Percentiles rank a stretch among this genome's conserved stretches.
phyloP scores from a whole-genome alignment of 2,888 invertebrate species.

The Megamerina dolium region DNA sequence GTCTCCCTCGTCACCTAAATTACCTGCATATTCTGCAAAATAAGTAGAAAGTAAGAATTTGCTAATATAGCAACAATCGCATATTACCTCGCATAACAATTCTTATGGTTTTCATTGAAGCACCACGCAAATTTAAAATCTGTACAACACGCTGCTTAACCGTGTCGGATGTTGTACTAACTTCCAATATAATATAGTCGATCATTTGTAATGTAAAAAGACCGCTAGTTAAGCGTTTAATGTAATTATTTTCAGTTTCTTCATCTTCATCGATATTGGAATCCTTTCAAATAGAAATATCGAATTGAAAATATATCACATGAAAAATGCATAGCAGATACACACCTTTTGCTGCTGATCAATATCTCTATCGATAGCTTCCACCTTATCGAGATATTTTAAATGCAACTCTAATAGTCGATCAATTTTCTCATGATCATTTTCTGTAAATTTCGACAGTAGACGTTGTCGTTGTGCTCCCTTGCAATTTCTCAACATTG shows the following conservation, averaged over 20 bases:
- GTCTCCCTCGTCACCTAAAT: conserved; percentile 85
- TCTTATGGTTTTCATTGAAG: conserved; percentile 85
- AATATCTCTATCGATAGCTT: conserved; percentile 72
- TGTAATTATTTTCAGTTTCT: conserved; percentile 79
- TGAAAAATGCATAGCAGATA: background rate
- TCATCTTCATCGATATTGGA: conserved; percentile 58
- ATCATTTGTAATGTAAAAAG: conserved; percentile 94
- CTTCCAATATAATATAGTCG: conserved; percentile 81
- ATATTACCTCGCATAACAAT: conserved; percentile 82
- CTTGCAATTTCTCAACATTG: conserved; percentile 87
- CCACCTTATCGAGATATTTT: conserved; percentile 91
- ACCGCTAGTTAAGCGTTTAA: conserved; percentile 85
- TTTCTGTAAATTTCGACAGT: conserved; percentile 93
- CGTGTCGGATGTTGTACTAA: conserved; percentile 59
- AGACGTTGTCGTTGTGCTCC: conserved; percentile 86
- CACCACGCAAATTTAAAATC: conserved; percentile 81
- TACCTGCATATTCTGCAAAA: conserved; percentile 83
- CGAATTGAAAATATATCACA: background rate
- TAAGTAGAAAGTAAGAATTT: background rate
- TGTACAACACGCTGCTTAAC: conserved; percentile 83
- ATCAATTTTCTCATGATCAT: conserved; percentile 97
- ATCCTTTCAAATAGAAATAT: conserved; percentile 26
- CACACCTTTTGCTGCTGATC: conserved; percentile 52
- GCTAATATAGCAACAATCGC: background rate
- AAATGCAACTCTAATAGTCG: conserved; percentile 92